Conservation (phyloP, 1,140 invertebrate species). For the Leucophenga varia region DNA sequence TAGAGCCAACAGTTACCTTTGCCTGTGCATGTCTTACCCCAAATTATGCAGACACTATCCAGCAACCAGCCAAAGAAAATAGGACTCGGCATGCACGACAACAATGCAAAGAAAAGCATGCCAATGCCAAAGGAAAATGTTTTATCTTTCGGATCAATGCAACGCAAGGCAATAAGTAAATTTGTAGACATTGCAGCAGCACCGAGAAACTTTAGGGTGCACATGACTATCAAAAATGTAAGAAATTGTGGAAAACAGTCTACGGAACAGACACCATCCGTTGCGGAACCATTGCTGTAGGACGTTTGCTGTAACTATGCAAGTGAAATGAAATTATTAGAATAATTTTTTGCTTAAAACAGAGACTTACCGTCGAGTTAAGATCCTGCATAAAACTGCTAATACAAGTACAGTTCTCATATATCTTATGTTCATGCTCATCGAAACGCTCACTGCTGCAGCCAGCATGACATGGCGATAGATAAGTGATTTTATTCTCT, state of each 20-base stretch:
- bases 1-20: slow-evolving; percentile 76
- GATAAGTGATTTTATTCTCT: slow-evolving; percentile 62
- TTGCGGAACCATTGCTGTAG: too few relatives aligned
- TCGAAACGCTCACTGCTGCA: slow-evolving; percentile 56
- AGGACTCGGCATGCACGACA: slow-evolving; percentile 70
- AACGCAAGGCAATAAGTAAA: slow-evolving; percentile 67
- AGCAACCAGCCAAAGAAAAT: slow-evolving; percentile 72
- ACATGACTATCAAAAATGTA: slow-evolving; percentile 66
- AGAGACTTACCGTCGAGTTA: too few relatives aligned
- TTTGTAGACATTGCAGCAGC: slow-evolving; percentile 68
- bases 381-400: too few relatives aligned
- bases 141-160: slow-evolving; percentile 70
- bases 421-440: slow-evolving; percentile 45
- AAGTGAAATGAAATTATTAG: too few relatives aligned
- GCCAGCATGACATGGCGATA: slow-evolving; percentile 72
- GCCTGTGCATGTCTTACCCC: slow-evolving; percentile 71
- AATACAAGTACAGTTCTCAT: slow-evolving; percentile 21
- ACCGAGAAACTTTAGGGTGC: slow-evolving; percentile 66
- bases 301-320: too few relatives aligned
- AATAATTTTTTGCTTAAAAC: too few relatives aligned
- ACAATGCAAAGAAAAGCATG: slow-evolving; percentile 64
- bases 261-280: slow-evolving; percentile 65
- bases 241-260: slow-evolving; percentile 67
- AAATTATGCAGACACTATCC: slow-evolving; percentile 70
- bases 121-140: slow-evolving; percentile 68